Evolutionary conservation across 2,888 invertebrate genomes (phyloP).

Genomic region (Heliconius aoede): DNA sequence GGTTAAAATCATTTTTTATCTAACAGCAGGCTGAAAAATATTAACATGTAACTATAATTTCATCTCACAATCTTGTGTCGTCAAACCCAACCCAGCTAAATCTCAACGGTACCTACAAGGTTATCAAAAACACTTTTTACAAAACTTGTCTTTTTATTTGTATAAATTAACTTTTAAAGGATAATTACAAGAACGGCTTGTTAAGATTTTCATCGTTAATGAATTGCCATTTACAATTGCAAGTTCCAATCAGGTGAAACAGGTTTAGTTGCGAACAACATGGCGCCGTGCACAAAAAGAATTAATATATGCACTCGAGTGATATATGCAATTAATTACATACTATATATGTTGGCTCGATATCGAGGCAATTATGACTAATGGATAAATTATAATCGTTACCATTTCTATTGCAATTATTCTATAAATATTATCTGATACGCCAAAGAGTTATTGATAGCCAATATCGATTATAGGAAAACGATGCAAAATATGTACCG

Average conservation of each 20-base stretch:
- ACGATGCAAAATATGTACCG: conserved; percentile 17
- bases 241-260: conserved; percentile 48
- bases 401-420: conserved; percentile 21
- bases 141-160: not conserved
- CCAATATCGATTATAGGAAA: conserved; percentile 29
- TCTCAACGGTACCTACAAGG: not conserved
- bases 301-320: conserved; percentile 41
- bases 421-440: conserved; percentile 34
- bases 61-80: not conserved
- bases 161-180: not conserved
- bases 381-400: conserved; percentile 18
- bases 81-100: not conserved
- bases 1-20: no score
- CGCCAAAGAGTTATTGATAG: conserved; percentile 17
- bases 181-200: conserved; percentile 6
- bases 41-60: not conserved
- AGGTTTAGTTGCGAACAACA: conserved; percentile 55
- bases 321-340: conserved; percentile 33
- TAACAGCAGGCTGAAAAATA: not conserved
- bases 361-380: conserved; percentile 36
- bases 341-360: conserved; percentile 20
- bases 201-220: conserved; percentile 25
- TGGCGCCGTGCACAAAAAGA: conserved; percentile 65
- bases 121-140: not conserved
- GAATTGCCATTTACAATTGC: conserved; percentile 41